phyloP scores from a whole-genome alignment of 2,797 vertebrate species.

The Clarias platycephalus region DNA sequence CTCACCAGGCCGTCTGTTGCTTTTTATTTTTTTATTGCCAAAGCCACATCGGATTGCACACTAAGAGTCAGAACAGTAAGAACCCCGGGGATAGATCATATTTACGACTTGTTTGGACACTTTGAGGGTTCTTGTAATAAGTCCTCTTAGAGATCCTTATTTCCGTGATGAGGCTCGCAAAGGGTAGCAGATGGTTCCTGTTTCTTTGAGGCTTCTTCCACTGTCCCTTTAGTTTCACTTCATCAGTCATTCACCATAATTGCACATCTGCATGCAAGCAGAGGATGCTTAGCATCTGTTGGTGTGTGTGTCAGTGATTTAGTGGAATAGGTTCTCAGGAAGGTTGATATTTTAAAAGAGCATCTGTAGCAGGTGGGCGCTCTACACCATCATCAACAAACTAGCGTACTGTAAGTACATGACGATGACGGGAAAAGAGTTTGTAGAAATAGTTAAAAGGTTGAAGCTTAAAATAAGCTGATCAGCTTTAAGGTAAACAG shows the following conservation, averaged over 20 bases:
- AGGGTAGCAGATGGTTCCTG: constrained; percentile 49
- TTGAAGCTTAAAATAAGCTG: too few relatives aligned
- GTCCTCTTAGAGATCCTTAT: background rate
- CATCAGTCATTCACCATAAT: constrained; percentile 42
- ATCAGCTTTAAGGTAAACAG: too few relatives aligned
- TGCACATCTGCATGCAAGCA: constrained; percentile 46
- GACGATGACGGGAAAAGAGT: too few relatives aligned
- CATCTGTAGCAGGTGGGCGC: background rate
- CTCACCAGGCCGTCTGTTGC: too few relatives aligned
- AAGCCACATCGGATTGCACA: background rate
- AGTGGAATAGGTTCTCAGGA: background rate
- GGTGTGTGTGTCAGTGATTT: background rate
- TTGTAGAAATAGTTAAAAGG: too few relatives aligned
- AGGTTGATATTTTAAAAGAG: background rate
- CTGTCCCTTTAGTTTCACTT: constrained; percentile 51
- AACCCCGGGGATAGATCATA: background rate
- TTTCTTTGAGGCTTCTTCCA: constrained; percentile 43
- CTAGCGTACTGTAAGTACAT: background rate
- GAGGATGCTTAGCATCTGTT: constrained; percentile 31
- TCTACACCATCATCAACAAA: background rate
- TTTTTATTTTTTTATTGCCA: background rate
- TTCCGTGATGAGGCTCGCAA: constrained; percentile 29
- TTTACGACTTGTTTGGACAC: constrained; percentile 15
- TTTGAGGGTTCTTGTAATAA: constrained; percentile 13
- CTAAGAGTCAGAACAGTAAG: background rate